These are phyloP conservation scores for Trachelus tabidus DNA, from an alignment of 2,888 invertebrate species.

Conservation along the genomic window DNA sequence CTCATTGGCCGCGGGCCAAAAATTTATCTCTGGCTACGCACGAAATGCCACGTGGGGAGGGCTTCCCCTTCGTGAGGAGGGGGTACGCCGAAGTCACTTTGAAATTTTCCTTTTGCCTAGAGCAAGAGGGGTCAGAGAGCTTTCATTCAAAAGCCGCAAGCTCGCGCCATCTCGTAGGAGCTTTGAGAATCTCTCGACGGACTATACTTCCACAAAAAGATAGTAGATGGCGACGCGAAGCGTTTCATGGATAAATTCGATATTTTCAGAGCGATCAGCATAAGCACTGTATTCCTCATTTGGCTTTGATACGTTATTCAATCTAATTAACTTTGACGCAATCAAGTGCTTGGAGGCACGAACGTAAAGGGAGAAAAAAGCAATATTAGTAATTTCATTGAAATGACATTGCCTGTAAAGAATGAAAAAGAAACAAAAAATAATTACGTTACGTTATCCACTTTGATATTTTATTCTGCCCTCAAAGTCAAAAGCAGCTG, in stretches of 20 bases:
- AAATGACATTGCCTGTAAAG: not conserved
- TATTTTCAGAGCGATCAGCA: not conserved
- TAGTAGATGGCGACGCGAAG: slow-evolving; percentile 26
- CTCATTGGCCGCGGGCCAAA: slow-evolving; percentile 29
- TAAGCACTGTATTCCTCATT: slow-evolving; percentile 10
- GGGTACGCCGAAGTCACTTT: not conserved
- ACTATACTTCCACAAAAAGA: slow-evolving; percentile 8
- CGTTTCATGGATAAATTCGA: slow-evolving; percentile 5
- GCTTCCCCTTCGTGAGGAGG: slow-evolving; percentile 13
- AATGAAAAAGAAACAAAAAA: not conserved
- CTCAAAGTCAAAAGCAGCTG: not conserved
- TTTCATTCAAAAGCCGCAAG: slow-evolving; percentile 7
- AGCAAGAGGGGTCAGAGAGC: not conserved
- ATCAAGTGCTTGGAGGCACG: not conserved
- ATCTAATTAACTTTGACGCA: not conserved
- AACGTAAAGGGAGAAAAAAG: not conserved
- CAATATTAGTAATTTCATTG: not conserved
- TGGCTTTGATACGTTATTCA: not conserved
- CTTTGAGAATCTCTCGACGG: slow-evolving; percentile 10
- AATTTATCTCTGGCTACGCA: slow-evolving; percentile 18
- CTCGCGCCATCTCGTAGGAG: slow-evolving; percentile 19
- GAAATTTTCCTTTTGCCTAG: not conserved
- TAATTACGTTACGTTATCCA: not conserved
- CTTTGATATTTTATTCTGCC: not conserved
- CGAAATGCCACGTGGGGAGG: not conserved